Evolutionary conservation across 2,888 invertebrate genomes (phyloP), one percentile per base, ranked within the genome.

Genomic region (Gnatocerus cornutus): DNA sequence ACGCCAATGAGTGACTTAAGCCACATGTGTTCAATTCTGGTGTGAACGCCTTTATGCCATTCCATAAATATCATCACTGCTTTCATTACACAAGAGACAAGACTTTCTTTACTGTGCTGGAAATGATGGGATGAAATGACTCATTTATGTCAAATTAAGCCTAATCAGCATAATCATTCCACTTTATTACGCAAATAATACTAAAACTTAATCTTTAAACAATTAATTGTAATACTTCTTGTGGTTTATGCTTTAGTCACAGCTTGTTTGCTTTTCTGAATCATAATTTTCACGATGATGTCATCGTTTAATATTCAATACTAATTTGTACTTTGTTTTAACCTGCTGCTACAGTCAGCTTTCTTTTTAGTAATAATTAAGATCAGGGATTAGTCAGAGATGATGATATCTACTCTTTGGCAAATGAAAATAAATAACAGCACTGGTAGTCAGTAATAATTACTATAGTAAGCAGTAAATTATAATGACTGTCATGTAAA

Each of bases 271-370:
- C 21, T 56, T 56, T 41, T 56, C 41, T 56, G 56, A 56, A 27
- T 56, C 56, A 56, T 55, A 14, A 43, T 43, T 56, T 56, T 56
- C 56, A 12, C 21, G 21, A 21, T 56, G 56, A 56, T 56, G 56
- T 56, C 56, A 56, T 56, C 41, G 1, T 9, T 55, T 39, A 50
- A 29, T 37, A 16, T 21, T 62, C 10, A 41, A n/a, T n/a, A n/a
- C n/a, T 41, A 41, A 10, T 12, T 6, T 16, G 13, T 14, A 29
- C 13, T 3, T 37, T 9, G 37, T 37, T 33, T 33, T 1, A 33
- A 1, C 6, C 6, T 33, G 21, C 21, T 21, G 21, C 21, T 3
- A 21, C 4, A 21, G 1, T 21, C 21, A 4, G 21, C n/a, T n/a
- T n/a, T n/a, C n/a, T n/a, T n/a, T n/a, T n/a, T n/a, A n/a, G n/a